Evolutionary conservation across 2,888 invertebrate genomes (phyloP), one percentile per base, ranked within the genome.

Genomic region (Lycaena phlaeas): DNA sequence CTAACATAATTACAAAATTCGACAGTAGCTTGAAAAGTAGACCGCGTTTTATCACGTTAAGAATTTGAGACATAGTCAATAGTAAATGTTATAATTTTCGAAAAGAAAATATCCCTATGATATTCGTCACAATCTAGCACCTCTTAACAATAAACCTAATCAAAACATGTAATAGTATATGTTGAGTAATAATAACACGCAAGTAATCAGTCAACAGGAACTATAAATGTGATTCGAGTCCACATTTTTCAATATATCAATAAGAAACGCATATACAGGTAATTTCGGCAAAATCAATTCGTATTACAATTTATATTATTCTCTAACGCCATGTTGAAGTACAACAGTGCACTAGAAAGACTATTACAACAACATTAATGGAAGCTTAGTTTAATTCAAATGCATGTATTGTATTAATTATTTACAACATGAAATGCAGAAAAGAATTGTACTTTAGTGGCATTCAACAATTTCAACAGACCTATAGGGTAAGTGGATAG

Each of bases 201-300:
- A n/a, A n/a, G n/a, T n/a, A n/a, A 11, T 34, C 34, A 22, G 11
- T 34, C 9, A 34, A 34, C 34, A 34, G 34, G 34, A 34, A 34
- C 22, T 12, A 34, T 34, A 18, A 18, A 34, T 12, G 4, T 34
- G 22, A 34, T 34, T 12, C 11, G 22, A 22, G 31, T 17, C 22
- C 9, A 5, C 6, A 22, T 22, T 22, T 7, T 4, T 5, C 2
- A 9, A 22, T 22, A 22, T 3, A 22, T n/a, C n/a, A n/a, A n/a
- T n/a, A n/a, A n/a, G n/a, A n/a, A n/a, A n/a, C n/a, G n/a, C n/a
- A n/a, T n/a, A n/a, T n/a, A n/a, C n/a, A n/a, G n/a, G n/a, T n/a
- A n/a, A n/a, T n/a, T n/a, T n/a, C n/a, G n/a, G n/a, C n/a, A n/a
- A n/a, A n/a, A n/a, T n/a, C n/a, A n/a, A n/a, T n/a, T n/a, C n/a